Percentiles rank a stretch among this genome's conserved stretches.
Evolutionary conservation across 2,888 invertebrate species (phyloP).

Genomic region (Apamea epomidion): DNA sequence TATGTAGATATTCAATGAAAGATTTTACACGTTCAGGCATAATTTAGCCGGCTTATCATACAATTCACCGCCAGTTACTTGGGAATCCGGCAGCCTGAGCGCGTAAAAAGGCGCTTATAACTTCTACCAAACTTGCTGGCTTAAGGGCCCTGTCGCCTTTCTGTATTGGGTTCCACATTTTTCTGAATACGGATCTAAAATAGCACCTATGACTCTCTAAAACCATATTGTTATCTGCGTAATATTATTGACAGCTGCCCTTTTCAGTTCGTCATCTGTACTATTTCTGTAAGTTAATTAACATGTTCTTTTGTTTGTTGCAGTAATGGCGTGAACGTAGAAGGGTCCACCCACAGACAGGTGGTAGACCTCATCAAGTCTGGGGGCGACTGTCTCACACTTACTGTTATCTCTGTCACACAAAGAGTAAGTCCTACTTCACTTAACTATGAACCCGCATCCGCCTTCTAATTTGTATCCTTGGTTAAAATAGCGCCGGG

Average conservation of each 20-base stretch:
- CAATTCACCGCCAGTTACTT: neutral
- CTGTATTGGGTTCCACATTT: neutral
- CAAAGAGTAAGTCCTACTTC: slow-evolving; percentile 92
- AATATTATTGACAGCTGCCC: slow-evolving; percentile 3
- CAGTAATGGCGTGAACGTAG: slow-evolving; percentile 99
- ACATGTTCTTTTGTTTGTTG: slow-evolving; percentile 76
- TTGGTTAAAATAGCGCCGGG: neutral
- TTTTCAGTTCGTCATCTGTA: neutral
- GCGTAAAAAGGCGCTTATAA: neutral
- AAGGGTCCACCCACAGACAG: slow-evolving; percentile 99
- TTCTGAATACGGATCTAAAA: neutral
- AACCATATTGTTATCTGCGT: neutral
- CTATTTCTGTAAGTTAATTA: slow-evolving; percentile 5
- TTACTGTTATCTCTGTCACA: slow-evolving; percentile 99
- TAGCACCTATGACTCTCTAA: neutral
- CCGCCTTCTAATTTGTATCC: neutral
- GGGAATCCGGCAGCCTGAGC: neutral
- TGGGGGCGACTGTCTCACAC: slow-evolving; percentile 98
- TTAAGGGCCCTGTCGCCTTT: neutral
- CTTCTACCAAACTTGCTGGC: neutral
- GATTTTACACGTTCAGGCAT: neutral
- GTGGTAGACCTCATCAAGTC: slow-evolving; percentile 99
- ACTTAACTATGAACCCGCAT: neutral
- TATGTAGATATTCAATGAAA: neutral
- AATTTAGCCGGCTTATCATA: neutral